phyloP scores from a whole-genome alignment of 2,797 vertebrate genomes.

The Benthosema pterotum region DNA sequence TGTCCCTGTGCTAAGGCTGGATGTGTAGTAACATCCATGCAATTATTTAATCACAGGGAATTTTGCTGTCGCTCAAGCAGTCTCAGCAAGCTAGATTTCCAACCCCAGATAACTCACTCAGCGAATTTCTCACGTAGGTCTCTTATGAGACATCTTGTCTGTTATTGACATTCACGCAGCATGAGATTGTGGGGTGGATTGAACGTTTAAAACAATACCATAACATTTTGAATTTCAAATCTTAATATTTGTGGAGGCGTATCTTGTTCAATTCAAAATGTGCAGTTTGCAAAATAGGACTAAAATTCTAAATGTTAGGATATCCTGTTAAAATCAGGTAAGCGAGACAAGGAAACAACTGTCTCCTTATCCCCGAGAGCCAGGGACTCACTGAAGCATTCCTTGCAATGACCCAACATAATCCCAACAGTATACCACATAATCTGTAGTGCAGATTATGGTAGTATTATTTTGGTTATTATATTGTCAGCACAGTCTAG shows the following conservation, averaged over 20 bases:
- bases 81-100: constrained; percentile 1
- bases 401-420: neutral
- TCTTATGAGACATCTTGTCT: neutral
- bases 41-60: constrained; percentile 5
- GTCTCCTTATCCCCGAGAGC: neutral
- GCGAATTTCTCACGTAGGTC: neutral
- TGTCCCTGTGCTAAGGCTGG: too few relatives aligned
- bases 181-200: neutral
- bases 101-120: neutral
- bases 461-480: constrained; percentile 3
- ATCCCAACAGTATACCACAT: constrained; percentile 10
- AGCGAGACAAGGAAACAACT: neutral
- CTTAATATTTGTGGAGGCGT: too few relatives aligned
- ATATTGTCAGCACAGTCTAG: neutral
- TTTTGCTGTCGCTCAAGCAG: neutral
- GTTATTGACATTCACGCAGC: neutral
- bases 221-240: constrained; percentile 12
- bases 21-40: neutral
- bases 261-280: neutral
- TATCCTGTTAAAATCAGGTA: constrained; percentile 35
- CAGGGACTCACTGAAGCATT: neutral
- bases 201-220: constrained; percentile 11
- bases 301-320: constrained; percentile 41
- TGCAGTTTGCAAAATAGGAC: constrained; percentile 12
- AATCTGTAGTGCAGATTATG: constrained; percentile 19